Percentiles rank a stretch among this genome's conserved stretches.
Conservation (phyloP, 2,797 vertebrate species). For the Macrochelys suwanniensis region DNA sequence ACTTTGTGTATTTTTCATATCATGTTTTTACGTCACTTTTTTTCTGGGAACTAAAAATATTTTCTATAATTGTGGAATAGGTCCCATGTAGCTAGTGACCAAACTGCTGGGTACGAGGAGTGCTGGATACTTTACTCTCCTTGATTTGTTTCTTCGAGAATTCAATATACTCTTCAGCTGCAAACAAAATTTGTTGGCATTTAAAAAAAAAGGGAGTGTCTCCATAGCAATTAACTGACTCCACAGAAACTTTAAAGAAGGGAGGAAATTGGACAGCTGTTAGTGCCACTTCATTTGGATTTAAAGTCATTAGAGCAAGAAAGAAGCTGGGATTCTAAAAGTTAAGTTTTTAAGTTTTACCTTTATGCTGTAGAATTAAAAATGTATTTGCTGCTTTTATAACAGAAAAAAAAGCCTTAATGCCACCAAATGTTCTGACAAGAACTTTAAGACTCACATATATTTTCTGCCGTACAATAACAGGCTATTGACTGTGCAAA, state of each 20-base stretch:
- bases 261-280: rapidly evolving
- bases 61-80: slow-evolving; percentile 33
- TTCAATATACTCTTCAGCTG: rapidly evolving
- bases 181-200: rapidly evolving
- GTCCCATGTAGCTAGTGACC: slow-evolving; percentile 47
- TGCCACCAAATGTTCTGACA: background rate
- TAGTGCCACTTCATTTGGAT: rapidly evolving
- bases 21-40: slow-evolving; percentile 28
- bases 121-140: slow-evolving; percentile 15
- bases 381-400: background rate
- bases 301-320: background rate
- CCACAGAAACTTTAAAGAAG: rapidly evolving
- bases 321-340: background rate
- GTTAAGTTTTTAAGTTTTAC: background rate
- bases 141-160: rapidly evolving
- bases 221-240: background rate
- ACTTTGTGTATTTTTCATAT: slow-evolving; percentile 26
- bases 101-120: background rate
- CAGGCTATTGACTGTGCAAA: background rate
- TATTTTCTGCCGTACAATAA: rapidly evolving
- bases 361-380: background rate
- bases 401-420: background rate
- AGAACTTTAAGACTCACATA: rapidly evolving
- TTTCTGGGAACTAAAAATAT: slow-evolving; percentile 73
- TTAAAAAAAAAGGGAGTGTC: background rate